Conservation (phyloP, 2,113 vertebrate genomes). For the Ceuthmochares aereus region DNA sequence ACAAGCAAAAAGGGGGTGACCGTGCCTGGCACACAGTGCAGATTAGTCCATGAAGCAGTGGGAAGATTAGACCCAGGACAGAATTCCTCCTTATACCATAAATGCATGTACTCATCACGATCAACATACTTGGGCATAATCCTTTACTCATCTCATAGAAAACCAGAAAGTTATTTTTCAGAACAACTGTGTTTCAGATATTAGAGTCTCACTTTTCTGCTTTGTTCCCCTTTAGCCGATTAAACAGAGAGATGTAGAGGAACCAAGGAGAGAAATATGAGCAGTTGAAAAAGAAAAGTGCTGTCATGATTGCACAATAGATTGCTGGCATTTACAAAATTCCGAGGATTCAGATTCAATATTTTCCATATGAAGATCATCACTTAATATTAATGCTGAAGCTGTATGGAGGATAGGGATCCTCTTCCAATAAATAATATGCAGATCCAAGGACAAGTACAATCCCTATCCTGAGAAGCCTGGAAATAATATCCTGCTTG, state of each 20-base stretch:
- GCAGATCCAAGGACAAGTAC: slow-evolving; percentile 34
- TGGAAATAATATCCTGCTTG: slow-evolving; percentile 57
- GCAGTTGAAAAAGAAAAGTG: slow-evolving; percentile 22
- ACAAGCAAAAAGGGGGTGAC: background rate
- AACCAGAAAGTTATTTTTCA: background rate
- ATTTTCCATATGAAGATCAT: slow-evolving; percentile 46
- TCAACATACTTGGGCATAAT: background rate
- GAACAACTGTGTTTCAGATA: background rate
- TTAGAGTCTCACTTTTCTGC: background rate
- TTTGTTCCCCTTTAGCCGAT: background rate
- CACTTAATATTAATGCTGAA: slow-evolving; percentile 43
- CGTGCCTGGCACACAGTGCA: background rate
- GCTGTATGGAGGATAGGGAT: background rate
- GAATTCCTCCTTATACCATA: background rate
- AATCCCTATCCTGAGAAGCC: slow-evolving; percentile 40
- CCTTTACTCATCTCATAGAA: background rate
- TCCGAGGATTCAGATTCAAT: background rate
- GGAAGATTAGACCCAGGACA: background rate
- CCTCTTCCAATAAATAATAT: slow-evolving; percentile 45
- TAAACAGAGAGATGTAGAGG: background rate
- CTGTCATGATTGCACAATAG: background rate
- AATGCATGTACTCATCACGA: background rate
- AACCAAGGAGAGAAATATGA: background rate
- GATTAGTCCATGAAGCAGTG: background rate
- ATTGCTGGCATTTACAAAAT: slow-evolving; percentile 27